phyloP scores from a whole-genome alignment of 2,797 vertebrate species.

The Heterohyrax brucei region DNA sequence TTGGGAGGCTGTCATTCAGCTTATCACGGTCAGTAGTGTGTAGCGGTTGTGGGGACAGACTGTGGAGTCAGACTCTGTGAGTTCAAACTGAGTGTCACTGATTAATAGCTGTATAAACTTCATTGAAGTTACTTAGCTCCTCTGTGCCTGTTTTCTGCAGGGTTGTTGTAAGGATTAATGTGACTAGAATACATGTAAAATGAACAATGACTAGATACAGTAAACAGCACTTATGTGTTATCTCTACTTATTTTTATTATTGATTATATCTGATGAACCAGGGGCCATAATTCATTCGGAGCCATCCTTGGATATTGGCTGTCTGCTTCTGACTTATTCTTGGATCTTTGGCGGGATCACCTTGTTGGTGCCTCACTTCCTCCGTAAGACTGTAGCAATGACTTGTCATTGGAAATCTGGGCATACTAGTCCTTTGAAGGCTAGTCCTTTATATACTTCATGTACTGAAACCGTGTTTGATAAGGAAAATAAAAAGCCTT shows the following conservation, averaged over 20 bases:
- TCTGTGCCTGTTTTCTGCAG: background rate
- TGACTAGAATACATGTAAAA: background rate
- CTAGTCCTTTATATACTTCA: background rate
- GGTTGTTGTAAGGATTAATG: background rate
- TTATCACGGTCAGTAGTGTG: background rate
- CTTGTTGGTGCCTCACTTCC: constrained; percentile 14
- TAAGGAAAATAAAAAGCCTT: constrained; percentile 41
- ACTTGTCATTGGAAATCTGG: background rate
- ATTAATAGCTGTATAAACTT: background rate
- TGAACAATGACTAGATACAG: background rate
- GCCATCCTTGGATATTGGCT: background rate
- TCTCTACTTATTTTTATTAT: background rate
- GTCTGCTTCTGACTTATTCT: background rate
- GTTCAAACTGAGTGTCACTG: background rate
- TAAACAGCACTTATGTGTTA: background rate
- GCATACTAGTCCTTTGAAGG: background rate
- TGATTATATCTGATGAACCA: background rate
- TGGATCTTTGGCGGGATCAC: background rate
- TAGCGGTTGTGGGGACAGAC: background rate
- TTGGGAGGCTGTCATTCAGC: background rate
- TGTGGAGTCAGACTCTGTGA: background rate
- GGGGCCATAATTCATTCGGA: background rate
- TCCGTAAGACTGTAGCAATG: background rate
- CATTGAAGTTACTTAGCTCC: background rate
- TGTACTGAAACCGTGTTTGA: background rate